Evolutionary conservation across 2,888 invertebrate genomes (phyloP).

Genomic region (Lamproptera curius): DNA sequence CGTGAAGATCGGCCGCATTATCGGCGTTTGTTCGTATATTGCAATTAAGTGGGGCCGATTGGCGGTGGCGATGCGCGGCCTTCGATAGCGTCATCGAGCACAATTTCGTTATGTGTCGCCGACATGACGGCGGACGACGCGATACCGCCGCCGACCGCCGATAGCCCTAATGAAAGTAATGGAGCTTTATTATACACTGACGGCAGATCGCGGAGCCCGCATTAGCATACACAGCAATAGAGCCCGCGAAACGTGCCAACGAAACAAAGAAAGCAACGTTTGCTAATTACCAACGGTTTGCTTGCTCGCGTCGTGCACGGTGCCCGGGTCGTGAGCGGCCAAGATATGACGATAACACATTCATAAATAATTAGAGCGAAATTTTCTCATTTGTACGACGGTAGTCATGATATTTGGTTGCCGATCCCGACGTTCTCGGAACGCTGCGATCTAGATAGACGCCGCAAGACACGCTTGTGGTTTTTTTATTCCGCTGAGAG

Average conservation of each 20-base stretch:
- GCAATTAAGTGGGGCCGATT: conserved; percentile 63
- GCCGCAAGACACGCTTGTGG: conserved; percentile 66
- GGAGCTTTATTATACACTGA: conserved; percentile 72
- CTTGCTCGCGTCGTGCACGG: conserved; percentile 76
- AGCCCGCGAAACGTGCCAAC: conserved; percentile 69
- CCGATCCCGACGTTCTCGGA: conserved; percentile 68
- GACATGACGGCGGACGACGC: conserved; percentile 70
- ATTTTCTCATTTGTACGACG: conserved; percentile 79
- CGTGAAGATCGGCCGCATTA: conserved; percentile 66
- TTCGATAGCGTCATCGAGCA: conserved; percentile 72
- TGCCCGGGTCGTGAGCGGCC: conserved; percentile 73
- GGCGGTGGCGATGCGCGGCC: conserved; percentile 53
- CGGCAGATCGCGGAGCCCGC: conserved; percentile 54
- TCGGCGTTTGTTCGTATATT: conserved; percentile 69
- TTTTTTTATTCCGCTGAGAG: conserved; percentile 50
- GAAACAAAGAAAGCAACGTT: conserved; percentile 78
- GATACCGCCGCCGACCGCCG: conserved; percentile 70
- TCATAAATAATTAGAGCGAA: conserved; percentile 79
- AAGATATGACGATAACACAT: conserved; percentile 78
- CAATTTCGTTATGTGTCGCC: conserved; percentile 69
- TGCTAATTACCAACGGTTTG: conserved; percentile 74
- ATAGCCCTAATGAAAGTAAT: conserved; percentile 77
- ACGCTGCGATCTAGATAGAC: conserved; percentile 68
- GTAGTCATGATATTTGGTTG: conserved; percentile 77
- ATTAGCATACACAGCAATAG: conserved; percentile 61